phyloP scores from a whole-genome alignment of 2,797 vertebrate genomes.

The Arremon brunneinucha region DNA sequence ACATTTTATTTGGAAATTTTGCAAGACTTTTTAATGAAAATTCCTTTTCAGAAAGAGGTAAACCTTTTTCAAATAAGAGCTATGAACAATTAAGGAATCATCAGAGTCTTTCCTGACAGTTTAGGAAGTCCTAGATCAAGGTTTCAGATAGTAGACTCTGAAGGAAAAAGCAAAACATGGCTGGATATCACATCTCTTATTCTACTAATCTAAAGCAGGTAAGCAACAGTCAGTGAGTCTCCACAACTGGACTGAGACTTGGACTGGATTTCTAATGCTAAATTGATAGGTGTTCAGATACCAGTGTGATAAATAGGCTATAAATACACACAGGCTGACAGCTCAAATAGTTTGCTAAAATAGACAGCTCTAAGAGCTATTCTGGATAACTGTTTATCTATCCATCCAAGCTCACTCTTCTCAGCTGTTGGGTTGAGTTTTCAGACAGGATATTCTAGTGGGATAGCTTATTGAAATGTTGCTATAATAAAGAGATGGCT shows the following conservation, averaged over 20 bases:
- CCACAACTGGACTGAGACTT: background rate
- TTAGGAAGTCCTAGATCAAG: background rate
- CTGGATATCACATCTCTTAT: background rate
- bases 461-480: background rate
- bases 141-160: background rate
- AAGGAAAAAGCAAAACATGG: background rate
- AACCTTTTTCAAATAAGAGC: background rate
- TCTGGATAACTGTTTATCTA: slow-evolving; percentile 5
- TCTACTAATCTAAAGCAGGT: background rate
- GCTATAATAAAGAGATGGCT: slow-evolving; percentile 10
- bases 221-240: background rate
- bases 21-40: background rate
- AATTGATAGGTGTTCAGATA: slow-evolving; percentile 47
- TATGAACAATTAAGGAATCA: background rate
- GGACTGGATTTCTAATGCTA: slow-evolving; percentile 44
- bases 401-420: slow-evolving; percentile 1
- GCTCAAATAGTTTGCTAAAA: slow-evolving; percentile 40
- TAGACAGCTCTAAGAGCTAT: background rate
- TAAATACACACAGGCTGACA: slow-evolving; percentile 39
- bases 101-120: background rate
- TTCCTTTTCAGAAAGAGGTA: background rate
- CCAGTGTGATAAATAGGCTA: slow-evolving; percentile 11
- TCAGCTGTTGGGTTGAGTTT: slow-evolving; percentile 13
- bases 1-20: background rate
- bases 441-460: slow-evolving; percentile 9